Conservation (phyloP, 1,140 invertebrate species). For the Aethina tumida region DNA sequence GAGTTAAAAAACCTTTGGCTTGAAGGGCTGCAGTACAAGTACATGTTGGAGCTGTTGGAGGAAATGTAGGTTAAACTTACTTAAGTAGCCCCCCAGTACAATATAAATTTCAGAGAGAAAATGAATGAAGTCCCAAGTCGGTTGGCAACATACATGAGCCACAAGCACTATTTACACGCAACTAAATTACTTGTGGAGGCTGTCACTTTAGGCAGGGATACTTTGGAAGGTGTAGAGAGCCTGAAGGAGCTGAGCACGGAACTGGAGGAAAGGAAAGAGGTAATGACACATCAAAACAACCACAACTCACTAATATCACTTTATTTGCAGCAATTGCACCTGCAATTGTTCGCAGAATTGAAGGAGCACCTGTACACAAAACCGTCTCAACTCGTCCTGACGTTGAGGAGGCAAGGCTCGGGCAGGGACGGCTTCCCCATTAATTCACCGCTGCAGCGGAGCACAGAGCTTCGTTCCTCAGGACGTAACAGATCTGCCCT, state of each 20-base stretch:
- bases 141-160: conserved; percentile 55
- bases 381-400: conserved; percentile 45
- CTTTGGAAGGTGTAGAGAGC: conserved; percentile 68
- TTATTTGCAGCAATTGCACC: conserved; percentile 50
- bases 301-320: conserved; percentile 6
- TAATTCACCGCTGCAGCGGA: conserved; percentile 42
- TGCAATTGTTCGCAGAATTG: conserved; percentile 61
- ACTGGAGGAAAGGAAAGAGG: conserved; percentile 60
- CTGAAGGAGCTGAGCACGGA: conserved; percentile 66
- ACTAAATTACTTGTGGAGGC: conserved; percentile 68
- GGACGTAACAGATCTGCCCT: conserved; percentile 38
- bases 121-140: conserved; percentile 69
- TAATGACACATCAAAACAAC: conserved; percentile 20
- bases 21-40: conserved; percentile 87
- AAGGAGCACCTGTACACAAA: conserved; percentile 65
- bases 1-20: conserved; percentile 88
- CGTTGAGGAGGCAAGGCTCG: conserved; percentile 51
- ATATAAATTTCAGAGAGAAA: conserved; percentile 52
- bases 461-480: conserved; percentile 42
- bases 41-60: conserved; percentile 75
- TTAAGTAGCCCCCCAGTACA: conserved; percentile 1
- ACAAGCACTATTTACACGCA: conserved; percentile 79
- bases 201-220: conserved; percentile 55
- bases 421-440: conserved; percentile 38
- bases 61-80: conserved; percentile 59